Percentiles rank a stretch among this genome's conserved stretches.
These are phyloP conservation scores for Hydropsyche betteni DNA, from an alignment of 2,888 invertebrate genomes.

Conservation along the genomic window DNA sequence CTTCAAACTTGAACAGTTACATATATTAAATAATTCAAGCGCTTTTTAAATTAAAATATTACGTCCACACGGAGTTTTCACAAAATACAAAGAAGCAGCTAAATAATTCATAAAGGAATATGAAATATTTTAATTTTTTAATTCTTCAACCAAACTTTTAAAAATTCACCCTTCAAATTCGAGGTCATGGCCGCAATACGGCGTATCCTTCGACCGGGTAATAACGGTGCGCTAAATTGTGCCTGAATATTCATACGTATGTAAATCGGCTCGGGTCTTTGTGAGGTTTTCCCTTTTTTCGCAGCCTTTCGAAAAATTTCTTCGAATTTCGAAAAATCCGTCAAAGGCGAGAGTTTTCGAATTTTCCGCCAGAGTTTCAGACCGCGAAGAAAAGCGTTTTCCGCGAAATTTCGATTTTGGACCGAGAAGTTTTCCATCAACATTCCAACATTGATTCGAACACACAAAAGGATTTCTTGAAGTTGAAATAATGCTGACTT, in stretches of 20 bases:
- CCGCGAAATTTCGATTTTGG: too few species aligned
- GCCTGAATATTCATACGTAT: slow-evolving; percentile 8
- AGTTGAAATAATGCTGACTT: too few species aligned
- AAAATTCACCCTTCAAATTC: slow-evolving; percentile 1
- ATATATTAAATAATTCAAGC: too few species aligned
- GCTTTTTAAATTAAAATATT: not conserved
- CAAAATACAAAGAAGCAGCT: not conserved
- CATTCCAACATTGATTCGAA: too few species aligned
- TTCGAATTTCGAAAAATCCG: not conserved
- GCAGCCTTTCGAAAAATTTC: not conserved
- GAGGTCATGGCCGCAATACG: not conserved
- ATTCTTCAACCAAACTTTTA: not conserved
- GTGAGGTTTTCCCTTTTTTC: slow-evolving; percentile 1
- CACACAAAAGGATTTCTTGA: too few species aligned
- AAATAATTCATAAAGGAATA: not conserved
- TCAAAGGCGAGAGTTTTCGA: too few species aligned
- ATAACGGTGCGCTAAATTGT: slow-evolving; percentile 1
- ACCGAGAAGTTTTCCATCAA: too few species aligned
- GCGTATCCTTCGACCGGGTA: not conserved
- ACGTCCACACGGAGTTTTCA: not conserved
- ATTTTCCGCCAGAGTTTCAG: too few species aligned
- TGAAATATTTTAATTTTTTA: not conserved
- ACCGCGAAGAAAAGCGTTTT: too few species aligned
- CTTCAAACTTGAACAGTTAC: too few species aligned
- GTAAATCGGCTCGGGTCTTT: slow-evolving; percentile 5